These are phyloP conservation scores for Brotogeris chrysoptera DNA, from an alignment of 2,797 vertebrate species.

Conservation along the genomic window DNA sequence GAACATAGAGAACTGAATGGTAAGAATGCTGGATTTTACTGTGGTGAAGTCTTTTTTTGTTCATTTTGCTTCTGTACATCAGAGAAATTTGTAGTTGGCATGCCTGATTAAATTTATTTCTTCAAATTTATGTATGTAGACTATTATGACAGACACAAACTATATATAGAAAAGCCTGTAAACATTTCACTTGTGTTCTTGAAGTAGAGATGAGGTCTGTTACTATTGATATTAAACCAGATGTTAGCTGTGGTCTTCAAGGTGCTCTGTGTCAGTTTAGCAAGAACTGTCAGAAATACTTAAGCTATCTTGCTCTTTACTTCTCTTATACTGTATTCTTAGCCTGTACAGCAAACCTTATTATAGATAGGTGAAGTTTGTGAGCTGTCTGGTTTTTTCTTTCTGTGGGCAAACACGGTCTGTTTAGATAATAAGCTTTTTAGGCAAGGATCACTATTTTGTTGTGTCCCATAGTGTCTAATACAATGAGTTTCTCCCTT, in stretches of 20 bases:
- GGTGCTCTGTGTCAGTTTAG: background rate
- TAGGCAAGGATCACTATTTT: background rate
- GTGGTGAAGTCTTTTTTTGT: background rate
- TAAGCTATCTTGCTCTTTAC: background rate
- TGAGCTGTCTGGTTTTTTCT: background rate
- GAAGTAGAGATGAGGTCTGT: background rate
- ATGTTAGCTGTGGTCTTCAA: background rate
- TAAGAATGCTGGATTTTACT: background rate
- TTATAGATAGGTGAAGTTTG: background rate
- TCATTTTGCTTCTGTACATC: background rate
- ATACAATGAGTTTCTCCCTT: background rate
- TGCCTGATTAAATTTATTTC: background rate
- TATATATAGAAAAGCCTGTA: conserved; percentile 18
- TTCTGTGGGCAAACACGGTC: background rate
- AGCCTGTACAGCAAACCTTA: background rate
- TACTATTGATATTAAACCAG: background rate
- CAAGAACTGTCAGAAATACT: background rate
- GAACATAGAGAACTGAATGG: background rate
- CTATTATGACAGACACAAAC: background rate
- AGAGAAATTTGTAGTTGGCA: background rate
- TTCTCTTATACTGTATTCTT: background rate
- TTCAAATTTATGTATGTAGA: background rate
- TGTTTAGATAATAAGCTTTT: background rate
- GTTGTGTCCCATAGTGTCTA: background rate
- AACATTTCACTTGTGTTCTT: background rate